Evolutionary conservation across 1,140 invertebrate species (phyloP), one percentile per base, ranked within the genome.

Genomic region (Drosophila nebulosa): DNA sequence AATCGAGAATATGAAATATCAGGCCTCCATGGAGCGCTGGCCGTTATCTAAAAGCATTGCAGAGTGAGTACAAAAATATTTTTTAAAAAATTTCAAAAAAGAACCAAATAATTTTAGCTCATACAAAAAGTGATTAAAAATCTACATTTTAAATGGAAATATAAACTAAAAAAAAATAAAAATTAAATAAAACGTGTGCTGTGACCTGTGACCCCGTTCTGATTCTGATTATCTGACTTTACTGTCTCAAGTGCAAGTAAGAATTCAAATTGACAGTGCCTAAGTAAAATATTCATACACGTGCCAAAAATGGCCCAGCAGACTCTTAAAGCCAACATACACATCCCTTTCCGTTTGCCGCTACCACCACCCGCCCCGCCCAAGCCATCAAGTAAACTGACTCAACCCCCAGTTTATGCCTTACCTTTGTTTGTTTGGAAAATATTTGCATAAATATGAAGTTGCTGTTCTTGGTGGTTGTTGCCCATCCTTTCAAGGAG

Each of bases 1-100:
- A 94, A 98, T 98, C 92, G 97, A 98, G 92, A 98, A 98, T 93
- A 97, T 98, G 96, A 97, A 97, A 93, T 97, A 97, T 93, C 97
- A 98, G 92, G 96, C 96, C 65, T 95, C 96, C 86, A 98, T 98
- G 97, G 97, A 98, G 93, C 95, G 97, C 92, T 98, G 97, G 97
- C 96, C 96, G 56, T 93, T 98, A 67, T 97, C 97, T 88, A 97
- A 97, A 93, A 97, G 96, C 92, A 98, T 98, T 92, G 95, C 96
- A 90, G 97, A 97, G 97, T 98, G 95, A 98, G 97, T 98, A 89
- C 16, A 9, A 5, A 35, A 42, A 65, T 58, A 24, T 65, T 30
- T 64, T 7, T 22, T 42, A 69, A 24, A 26, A 36, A 60, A 64
- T n/a, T n/a, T n/a, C n/a, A 57, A 53, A 42, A 62, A 32, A 18